Conservation (phyloP, 2,113 vertebrate genomes). For the Otolemur garnettii region DNA sequence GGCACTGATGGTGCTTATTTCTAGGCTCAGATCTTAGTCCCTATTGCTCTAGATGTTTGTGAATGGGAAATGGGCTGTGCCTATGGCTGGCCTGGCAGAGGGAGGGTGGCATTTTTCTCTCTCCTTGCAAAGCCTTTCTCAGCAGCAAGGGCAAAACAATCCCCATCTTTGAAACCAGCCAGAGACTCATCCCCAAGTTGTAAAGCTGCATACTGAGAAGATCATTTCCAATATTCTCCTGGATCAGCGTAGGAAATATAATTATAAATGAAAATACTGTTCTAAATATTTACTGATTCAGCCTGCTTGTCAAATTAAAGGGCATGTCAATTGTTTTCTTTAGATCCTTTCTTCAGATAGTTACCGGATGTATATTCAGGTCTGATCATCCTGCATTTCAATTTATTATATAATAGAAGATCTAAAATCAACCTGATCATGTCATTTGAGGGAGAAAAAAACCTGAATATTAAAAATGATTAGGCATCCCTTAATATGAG, state of each 20-base stretch:
- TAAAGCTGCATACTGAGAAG: neutral
- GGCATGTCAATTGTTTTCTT: neutral
- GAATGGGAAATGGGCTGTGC: neutral
- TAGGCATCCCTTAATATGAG: neutral
- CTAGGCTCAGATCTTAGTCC: neutral
- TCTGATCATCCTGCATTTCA: neutral
- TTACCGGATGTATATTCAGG: neutral
- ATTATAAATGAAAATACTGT: constrained; percentile 3
- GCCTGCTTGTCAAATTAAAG: neutral
- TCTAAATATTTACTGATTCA: constrained; percentile 25
- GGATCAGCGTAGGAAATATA: neutral
- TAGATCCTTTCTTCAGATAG: neutral
- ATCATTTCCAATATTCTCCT: neutral
- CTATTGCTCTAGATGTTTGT: neutral
- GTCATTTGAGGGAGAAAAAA: neutral
- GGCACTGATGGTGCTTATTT: neutral
- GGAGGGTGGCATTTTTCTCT: neutral
- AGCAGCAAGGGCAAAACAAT: neutral
- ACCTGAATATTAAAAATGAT: neutral
- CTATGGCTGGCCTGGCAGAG: neutral
- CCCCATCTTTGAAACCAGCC: constrained; percentile 33
- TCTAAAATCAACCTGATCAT: neutral
- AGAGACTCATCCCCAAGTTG: neutral
- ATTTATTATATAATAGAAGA: neutral
- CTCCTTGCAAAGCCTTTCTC: neutral